Conservation (phyloP, 2,113 vertebrate species). For the Otus sunia region DNA sequence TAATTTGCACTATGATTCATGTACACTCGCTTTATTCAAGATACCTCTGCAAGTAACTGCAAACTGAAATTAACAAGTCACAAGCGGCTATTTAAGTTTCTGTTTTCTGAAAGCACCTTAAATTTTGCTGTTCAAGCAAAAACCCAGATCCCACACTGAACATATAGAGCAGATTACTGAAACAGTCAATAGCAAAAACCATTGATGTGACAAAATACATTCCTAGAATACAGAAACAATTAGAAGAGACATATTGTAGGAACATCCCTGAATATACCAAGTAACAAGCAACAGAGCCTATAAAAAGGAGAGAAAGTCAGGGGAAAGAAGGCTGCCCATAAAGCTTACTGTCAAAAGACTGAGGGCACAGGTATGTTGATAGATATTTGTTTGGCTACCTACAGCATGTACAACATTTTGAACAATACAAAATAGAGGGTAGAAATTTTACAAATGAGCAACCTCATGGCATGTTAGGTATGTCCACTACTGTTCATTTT, state of each 20-base stretch:
- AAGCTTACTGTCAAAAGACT: not conserved
- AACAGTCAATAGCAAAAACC: not conserved
- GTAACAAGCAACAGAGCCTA: not conserved
- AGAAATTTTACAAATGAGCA: not conserved
- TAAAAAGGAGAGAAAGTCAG: accelerated
- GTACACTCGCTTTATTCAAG: not conserved
- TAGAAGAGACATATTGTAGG: not conserved
- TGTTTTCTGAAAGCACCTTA: not conserved
- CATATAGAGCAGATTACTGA: not conserved
- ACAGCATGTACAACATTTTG: not conserved
- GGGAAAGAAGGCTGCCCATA: not conserved
- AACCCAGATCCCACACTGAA: not conserved
- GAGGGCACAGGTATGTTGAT: not conserved
- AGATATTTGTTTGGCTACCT: not conserved
- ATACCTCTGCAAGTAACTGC: not conserved
- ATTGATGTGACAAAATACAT: not conserved
- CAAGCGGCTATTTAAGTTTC: not conserved
- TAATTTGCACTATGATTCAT: not conserved
- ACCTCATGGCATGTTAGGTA: not conserved
- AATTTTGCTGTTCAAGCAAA: not conserved
- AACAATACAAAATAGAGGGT: not conserved
- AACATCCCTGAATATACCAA: not conserved
- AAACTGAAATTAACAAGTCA: not conserved
- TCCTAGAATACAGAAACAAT: not conserved
- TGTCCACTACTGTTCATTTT: not conserved